Percentiles rank a stretch among this genome's conserved stretches.
phyloP scores from a whole-genome alignment of 1,140 invertebrate genomes.

The Tetragonula clypearis region DNA sequence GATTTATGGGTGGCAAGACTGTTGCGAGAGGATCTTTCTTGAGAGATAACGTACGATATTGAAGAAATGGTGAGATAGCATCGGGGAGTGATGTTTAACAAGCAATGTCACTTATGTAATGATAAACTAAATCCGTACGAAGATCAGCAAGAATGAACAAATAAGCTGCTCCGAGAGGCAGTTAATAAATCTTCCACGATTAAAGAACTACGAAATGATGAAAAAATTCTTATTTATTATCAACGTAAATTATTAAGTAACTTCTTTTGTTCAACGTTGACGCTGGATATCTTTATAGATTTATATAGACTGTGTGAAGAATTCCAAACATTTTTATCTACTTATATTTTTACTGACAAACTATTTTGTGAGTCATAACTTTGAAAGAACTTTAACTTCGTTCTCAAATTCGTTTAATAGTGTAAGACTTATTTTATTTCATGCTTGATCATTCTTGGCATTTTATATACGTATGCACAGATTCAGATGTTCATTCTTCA shows the following conservation, averaged over 20 bases:
- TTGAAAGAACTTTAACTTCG: background rate
- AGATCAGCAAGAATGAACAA: background rate
- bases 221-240: background rate
- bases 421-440: background rate
- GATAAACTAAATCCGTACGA: background rate
- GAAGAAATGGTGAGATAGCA: background rate
- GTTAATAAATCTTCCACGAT: background rate
- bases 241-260: background rate
- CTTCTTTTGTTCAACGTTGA: background rate
- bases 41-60: background rate
- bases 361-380: background rate
- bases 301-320: background rate
- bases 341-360: background rate
- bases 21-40: background rate
- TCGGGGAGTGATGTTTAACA: background rate
- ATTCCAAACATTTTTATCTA: background rate
- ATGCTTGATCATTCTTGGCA: background rate
- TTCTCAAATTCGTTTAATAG: background rate
- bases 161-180: background rate
- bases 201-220: background rate
- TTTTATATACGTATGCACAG: background rate
- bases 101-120: background rate
- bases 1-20: background rate
- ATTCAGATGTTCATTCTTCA: background rate
- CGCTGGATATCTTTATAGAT: background rate